Evolutionary conservation across 53 echinoderm and acorn worm genomes (phyloP).

Genomic region (Holothuria scabra): DNA sequence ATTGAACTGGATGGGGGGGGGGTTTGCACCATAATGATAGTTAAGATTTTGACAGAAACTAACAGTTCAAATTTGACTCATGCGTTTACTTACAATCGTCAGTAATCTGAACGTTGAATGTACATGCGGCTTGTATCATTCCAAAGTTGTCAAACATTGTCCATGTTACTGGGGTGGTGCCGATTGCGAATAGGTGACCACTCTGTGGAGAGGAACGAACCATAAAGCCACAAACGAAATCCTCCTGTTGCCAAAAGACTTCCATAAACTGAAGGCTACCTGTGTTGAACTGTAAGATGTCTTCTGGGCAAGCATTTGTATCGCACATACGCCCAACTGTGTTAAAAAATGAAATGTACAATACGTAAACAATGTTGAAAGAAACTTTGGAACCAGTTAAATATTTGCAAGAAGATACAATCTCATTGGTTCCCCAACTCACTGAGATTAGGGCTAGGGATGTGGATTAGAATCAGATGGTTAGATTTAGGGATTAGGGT

Average conservation of each 20-base stretch:
- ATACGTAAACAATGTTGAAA: too few species aligned
- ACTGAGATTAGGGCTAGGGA: too few species aligned
- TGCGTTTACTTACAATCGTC: slow-evolving; percentile 31
- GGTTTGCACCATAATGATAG: too few species aligned
- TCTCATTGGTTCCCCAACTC: too few species aligned
- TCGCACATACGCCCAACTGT: slow-evolving; percentile 5
- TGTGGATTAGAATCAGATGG: too few species aligned
- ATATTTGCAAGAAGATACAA: too few species aligned
- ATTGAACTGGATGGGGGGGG: too few species aligned
- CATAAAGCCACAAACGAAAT: neutral
- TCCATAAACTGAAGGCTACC: slow-evolving; percentile 9
- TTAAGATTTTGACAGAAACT: too few species aligned
- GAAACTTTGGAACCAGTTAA: too few species aligned
- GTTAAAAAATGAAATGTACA: too few species aligned
- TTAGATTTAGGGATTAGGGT: too few species aligned
- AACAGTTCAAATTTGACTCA: neutral
- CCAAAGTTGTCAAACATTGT: neutral
- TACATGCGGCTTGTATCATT: neutral
- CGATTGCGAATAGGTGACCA: slow-evolving; percentile 7
- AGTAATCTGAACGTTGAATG: neutral
- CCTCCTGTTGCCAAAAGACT: slow-evolving; percentile 20
- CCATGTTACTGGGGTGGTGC: slow-evolving; percentile 8
- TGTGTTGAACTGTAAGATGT: slow-evolving; percentile 27
- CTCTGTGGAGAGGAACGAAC: neutral
- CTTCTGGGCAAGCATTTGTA: slow-evolving; percentile 14